These are phyloP conservation scores for Epizoanthus ramosus DNA, from an alignment of 92 coral and sea anemone genomes.

Conservation along the genomic window DNA sequence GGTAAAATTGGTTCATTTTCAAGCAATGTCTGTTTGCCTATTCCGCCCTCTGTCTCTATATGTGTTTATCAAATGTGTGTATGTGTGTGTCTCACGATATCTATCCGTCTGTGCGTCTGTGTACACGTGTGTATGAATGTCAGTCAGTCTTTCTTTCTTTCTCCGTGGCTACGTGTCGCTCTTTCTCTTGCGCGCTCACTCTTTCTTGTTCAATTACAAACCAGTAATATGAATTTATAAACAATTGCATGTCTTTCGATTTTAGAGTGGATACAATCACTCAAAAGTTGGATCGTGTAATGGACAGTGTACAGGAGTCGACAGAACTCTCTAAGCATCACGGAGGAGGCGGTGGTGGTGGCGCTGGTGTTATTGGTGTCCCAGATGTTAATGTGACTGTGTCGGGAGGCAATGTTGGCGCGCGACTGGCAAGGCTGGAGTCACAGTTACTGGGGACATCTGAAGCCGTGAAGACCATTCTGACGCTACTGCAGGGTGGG, in stretches of 20 bases:
- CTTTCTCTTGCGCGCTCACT: too few species aligned
- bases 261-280: slow-evolving; percentile 71
- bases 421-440: slow-evolving; percentile 76
- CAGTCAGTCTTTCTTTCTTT: too few species aligned
- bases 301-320: slow-evolving; percentile 68
- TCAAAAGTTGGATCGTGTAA: slow-evolving; percentile 79
- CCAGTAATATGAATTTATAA: too few species aligned
- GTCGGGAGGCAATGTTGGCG: slow-evolving; percentile 34
- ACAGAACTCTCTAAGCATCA: slow-evolving; percentile 6
- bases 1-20: neutral
- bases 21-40: neutral
- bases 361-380: neutral
- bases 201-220: too few species aligned
- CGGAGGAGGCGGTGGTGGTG: neutral
- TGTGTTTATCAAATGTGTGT: neutral
- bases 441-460: slow-evolving; percentile 56
- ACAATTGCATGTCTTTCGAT: neutral
- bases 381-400: neutral
- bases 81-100: neutral
- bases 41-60: neutral
- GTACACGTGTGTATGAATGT: neutral
- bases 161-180: too few species aligned
- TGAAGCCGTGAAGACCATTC: slow-evolving; percentile 64
- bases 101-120: too few species aligned
- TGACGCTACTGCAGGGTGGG: slow-evolving; percentile 60